Percentiles rank a stretch among this genome's conserved stretches.
Conservation (phyloP, 2,888 invertebrate genomes). For the Drosophila engyochracea region DNA sequence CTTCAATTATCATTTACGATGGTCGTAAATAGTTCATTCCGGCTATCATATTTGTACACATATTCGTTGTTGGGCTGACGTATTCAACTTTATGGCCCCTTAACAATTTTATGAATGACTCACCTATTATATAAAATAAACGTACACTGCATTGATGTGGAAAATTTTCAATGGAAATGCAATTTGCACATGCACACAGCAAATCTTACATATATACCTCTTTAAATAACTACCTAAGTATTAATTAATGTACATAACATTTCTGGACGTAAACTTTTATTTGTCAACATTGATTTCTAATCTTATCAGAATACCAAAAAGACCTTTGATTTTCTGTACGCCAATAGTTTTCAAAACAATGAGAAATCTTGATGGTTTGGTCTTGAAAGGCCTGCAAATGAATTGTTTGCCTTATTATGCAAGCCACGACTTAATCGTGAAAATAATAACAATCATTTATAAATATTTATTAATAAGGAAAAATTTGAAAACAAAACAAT, state of each 20-base stretch:
- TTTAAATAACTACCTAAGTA: conserved; percentile 10
- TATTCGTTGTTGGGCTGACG: conserved; percentile 11
- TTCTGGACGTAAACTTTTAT: conserved; percentile 33
- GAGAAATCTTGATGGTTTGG: conserved; percentile 19
- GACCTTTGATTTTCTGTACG: conserved; percentile 29
- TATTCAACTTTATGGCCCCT: conserved; percentile 27
- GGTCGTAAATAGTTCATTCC: conserved; percentile 6
- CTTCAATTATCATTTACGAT: conserved; percentile 26
- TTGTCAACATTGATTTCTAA: conserved; percentile 39
- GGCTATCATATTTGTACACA: conserved; percentile 2
- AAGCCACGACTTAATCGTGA: neutral
- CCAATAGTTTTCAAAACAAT: conserved; percentile 1
- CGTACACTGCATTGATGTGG: neutral
- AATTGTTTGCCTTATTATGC: neutral
- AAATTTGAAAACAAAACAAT: neutral
- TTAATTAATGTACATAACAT: conserved; percentile 1
- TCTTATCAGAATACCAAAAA: conserved; percentile 52
- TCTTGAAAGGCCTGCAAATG: conserved; percentile 1
- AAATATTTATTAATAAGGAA: neutral
- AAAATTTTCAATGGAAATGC: conserved; percentile 15
- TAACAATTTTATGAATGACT: conserved; percentile 28
- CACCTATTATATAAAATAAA: conserved; percentile 41
- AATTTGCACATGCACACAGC: neutral
- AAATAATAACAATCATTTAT: neutral
- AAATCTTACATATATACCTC: neutral